These are phyloP conservation scores for Platichthys stellatus DNA, from an alignment of 2,113 vertebrate genomes.

Conservation along the genomic window DNA sequence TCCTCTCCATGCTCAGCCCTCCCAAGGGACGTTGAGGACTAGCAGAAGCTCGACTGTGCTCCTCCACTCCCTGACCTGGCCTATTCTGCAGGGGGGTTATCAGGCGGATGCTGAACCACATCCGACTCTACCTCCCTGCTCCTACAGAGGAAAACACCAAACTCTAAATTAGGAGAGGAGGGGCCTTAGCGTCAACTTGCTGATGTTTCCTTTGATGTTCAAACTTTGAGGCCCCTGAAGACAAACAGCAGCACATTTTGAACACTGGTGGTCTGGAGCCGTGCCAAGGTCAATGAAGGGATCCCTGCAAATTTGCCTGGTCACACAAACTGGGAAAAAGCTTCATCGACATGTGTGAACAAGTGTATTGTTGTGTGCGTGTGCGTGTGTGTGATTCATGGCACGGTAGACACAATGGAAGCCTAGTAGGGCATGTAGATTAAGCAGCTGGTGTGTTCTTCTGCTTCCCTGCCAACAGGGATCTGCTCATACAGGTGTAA, in stretches of 20 bases:
- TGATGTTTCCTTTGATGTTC: conserved; percentile 44
- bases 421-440: conserved; percentile 64
- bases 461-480: conserved; percentile 84
- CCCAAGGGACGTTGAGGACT: conserved; percentile 53
- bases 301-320: conserved; percentile 1
- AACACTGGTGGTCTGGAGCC: conserved; percentile 29
- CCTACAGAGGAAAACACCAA: conserved; percentile 2
- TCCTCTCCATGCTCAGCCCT: conserved; percentile 29
- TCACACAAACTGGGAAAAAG: conserved; percentile 26
- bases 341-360: conserved; percentile 4
- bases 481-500: conserved; percentile 92
- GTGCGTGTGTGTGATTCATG: conserved; percentile 34
- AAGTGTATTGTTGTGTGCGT: conserved; percentile 17
- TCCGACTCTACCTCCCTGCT: conserved; percentile 52
- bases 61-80: conserved; percentile 53
- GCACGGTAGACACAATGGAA: conserved; percentile 41
- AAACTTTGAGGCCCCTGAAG: conserved; percentile 9
- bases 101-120: conserved; percentile 60
- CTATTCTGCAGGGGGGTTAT: conserved; percentile 58
- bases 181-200: conserved; percentile 14
- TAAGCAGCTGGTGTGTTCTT: conserved; percentile 89
- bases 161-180: conserved; percentile 24
- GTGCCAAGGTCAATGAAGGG: not conserved
- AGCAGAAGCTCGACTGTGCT: conserved; percentile 59
- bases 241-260: conserved; percentile 41